Evolutionary conservation across 2,797 vertebrate genomes (phyloP), one percentile per base, ranked within the genome.

Genomic region (Gambusia yucatana): DNA sequence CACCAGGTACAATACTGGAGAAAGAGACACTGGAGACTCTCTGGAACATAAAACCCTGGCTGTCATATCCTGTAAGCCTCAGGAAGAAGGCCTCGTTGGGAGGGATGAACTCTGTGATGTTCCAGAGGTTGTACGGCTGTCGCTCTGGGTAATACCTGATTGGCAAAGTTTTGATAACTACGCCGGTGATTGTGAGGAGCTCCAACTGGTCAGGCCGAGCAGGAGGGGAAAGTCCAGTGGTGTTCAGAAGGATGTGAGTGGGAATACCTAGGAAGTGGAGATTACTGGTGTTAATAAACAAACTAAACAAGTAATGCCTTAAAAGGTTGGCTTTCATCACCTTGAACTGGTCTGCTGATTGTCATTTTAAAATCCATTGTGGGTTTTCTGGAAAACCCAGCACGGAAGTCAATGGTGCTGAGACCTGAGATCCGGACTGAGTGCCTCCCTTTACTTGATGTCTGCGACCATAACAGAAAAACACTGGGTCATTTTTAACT

Each of bases 21-120:
- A 98, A 99, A 0, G 96, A 99, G 84, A 99, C 98, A 48, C 98
- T 98, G 44, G 98, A 99, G 72, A 99, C 95, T 91, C 98, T 97
- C 94, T 99, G 98, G 88, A 99, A 99, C 67, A 97, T 86, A 86
- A 97, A 98, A 83, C 94, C 97, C 1, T 98, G 94, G 4, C 92
- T 95, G 91, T 99, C 98, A 41, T 98, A 99, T 78, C 98, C 98
- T 0, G 88, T 97, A 80, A 99, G 93, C 91, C 97, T 95, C 87
- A 99, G 94, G 89, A 99, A 99, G 94, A 99, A 99, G 76, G 97
- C 97, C 93, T 99, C 97, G 3, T 95, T 92, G 76, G 98, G 98
- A 22, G 98, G 97, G 76, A 98, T 88, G 79, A 99, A 99, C 71
- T 98, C 97, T 10, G 98, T 98, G 93, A 99, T 94, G 94, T 99